Conservation (phyloP, 1,140 invertebrate genomes). For the Asbolus verrucosus region DNA sequence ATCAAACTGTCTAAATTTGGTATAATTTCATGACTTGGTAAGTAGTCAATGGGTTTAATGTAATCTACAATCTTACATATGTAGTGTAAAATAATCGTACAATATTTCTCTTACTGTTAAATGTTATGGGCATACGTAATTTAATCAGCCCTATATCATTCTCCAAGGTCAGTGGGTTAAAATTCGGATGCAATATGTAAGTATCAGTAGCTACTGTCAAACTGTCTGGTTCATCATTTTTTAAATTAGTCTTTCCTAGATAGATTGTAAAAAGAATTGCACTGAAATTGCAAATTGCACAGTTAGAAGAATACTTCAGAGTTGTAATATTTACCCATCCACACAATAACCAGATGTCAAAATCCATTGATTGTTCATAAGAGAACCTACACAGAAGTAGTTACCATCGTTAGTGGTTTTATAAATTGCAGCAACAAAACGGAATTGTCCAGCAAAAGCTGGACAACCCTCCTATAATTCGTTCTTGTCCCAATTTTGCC, state of each 20-base stretch:
- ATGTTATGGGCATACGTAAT: neutral
- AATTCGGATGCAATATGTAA: conserved; percentile 2
- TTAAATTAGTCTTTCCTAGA: neutral
- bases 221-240: neutral
- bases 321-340: neutral
- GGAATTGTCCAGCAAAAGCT: neutral
- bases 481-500: neutral
- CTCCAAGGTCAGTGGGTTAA: neutral
- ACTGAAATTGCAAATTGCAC: neutral
- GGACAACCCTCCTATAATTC: neutral
- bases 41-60: neutral
- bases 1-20: conserved; percentile 8
- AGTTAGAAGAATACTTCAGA: neutral
- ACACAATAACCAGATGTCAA: neutral
- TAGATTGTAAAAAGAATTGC: neutral
- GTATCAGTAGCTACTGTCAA: neutral
- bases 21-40: neutral
- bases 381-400: neutral
- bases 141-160: conserved; percentile 13
- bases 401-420: neutral
- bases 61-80: neutral
- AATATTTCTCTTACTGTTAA: neutral
- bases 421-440: neutral
- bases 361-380: neutral
- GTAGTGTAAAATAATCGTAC: too few species aligned